Percentiles rank a stretch among this genome's conserved stretches.
Conservation (phyloP, 2,888 invertebrate species). For the Acronicta alni region DNA sequence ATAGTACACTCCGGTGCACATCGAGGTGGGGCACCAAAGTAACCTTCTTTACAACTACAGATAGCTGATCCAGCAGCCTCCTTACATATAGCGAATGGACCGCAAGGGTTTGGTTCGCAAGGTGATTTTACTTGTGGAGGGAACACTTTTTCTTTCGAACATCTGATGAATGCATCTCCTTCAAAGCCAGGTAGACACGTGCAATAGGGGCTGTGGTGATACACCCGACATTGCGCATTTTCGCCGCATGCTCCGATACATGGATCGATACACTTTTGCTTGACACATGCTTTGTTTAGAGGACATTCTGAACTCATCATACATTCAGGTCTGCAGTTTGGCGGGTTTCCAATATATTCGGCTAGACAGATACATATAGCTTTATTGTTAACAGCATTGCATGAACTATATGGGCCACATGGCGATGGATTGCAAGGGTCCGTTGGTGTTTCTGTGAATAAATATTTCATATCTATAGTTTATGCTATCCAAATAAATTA, state of each 20-base stretch:
- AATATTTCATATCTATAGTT: slow-evolving; percentile 1
- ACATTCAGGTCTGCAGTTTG: slow-evolving; percentile 94
- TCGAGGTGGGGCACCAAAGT: slow-evolving; percentile 91
- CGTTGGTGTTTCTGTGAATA: slow-evolving; percentile 74
- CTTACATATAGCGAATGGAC: slow-evolving; percentile 91
- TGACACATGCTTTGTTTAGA: slow-evolving; percentile 93
- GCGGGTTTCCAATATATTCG: slow-evolving; percentile 92
- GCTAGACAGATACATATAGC: slow-evolving; percentile 92
- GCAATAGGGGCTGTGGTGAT: slow-evolving; percentile 92
- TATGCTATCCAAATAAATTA: too few species aligned
- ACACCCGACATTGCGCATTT: slow-evolving; percentile 92
- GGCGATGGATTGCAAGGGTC: slow-evolving; percentile 94
- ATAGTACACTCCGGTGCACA: slow-evolving; percentile 94
- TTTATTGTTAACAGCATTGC: slow-evolving; percentile 90
- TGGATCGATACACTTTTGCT: slow-evolving; percentile 94
- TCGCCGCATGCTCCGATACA: slow-evolving; percentile 93
- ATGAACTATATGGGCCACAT: slow-evolving; percentile 94
- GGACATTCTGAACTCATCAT: slow-evolving; percentile 94
- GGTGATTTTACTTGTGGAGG: slow-evolving; percentile 87
- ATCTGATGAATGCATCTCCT: slow-evolving; percentile 92
- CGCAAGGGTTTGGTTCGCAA: slow-evolving; percentile 92
- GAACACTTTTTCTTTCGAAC: slow-evolving; percentile 81
- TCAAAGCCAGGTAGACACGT: slow-evolving; percentile 92
- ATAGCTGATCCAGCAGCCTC: slow-evolving; percentile 86
- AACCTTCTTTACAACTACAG: slow-evolving; percentile 91